A percentile compares a stretch with the other conserved stretches of the same genome.
These are phyloP conservation scores for Salarias fasciatus DNA, from an alignment of 2,797 vertebrate species.

Conservation along the genomic window DNA sequence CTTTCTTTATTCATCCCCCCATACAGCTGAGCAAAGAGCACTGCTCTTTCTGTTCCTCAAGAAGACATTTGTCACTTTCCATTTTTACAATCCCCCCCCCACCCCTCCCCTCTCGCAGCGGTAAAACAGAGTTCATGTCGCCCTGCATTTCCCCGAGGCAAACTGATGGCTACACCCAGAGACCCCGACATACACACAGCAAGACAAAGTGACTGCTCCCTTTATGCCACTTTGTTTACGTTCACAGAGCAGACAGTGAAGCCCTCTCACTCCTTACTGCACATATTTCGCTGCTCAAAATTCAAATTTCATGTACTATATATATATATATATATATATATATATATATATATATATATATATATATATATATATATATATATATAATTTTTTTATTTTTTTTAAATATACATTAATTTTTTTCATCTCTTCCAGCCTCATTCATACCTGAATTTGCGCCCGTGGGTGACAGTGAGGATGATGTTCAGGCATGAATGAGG, in stretches of 20 bases:
- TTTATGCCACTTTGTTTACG: slow-evolving; percentile 60
- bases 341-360: no score
- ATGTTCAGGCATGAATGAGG: slow-evolving; percentile 10
- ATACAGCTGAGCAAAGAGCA: slow-evolving; percentile 25
- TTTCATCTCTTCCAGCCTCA: slow-evolving; percentile 1
- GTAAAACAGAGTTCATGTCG: slow-evolving; percentile 62
- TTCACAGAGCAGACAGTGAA: slow-evolving; percentile 20
- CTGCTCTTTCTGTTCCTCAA: slow-evolving; percentile 36
- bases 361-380: no score
- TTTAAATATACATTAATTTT: slow-evolving; percentile 3
- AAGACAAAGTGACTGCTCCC: slow-evolving; percentile 61
- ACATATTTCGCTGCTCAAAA: no score
- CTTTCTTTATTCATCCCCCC: neutral
- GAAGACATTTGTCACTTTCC: slow-evolving; percentile 64
- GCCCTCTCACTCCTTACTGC: slow-evolving; percentile 12
- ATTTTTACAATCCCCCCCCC: slow-evolving; percentile 34
- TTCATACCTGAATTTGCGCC: slow-evolving; percentile 16
- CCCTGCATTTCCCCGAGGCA: slow-evolving; percentile 53
- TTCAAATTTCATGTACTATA: no score
- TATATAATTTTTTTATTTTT: slow-evolving; percentile 15
- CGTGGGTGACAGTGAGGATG: slow-evolving; percentile 26
- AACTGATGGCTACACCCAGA: slow-evolving; percentile 62
- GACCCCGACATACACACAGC: slow-evolving; percentile 36
- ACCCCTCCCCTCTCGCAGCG: slow-evolving; percentile 12
- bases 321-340: no score